These are phyloP conservation scores for Drosophila bocqueti DNA, from an alignment of 1,140 invertebrate genomes.

Conservation along the genomic window DNA sequence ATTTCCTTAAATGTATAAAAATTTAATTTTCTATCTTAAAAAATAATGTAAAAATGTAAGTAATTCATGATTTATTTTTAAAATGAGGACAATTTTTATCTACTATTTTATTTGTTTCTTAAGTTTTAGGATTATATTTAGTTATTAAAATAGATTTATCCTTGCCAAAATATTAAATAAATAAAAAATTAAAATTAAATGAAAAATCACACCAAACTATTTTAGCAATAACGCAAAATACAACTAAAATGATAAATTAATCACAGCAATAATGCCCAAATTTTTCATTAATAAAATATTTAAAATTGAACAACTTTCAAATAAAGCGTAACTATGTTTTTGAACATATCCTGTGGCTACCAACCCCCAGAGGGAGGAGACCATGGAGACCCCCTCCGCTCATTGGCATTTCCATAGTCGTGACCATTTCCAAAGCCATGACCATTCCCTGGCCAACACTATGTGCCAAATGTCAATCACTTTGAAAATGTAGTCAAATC, in stretches of 20 bases:
- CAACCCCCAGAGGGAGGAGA: background rate
- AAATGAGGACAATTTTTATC: too few relatives aligned
- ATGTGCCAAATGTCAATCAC: constrained; percentile 80
- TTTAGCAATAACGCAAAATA: too few relatives aligned
- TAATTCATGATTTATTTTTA: background rate
- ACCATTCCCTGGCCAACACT: constrained; percentile 36
- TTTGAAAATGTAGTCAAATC: constrained; percentile 81
- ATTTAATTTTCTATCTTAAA: background rate
- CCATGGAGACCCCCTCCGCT: background rate
- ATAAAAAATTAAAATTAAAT: too few relatives aligned
- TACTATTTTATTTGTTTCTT: too few relatives aligned
- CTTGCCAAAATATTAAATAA: too few relatives aligned
- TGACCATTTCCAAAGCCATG: constrained; percentile 40
- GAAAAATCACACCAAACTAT: too few relatives aligned
- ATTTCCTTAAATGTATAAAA: too few relatives aligned
- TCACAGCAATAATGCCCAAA: background rate
- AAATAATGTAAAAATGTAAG: background rate
- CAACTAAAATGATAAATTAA: too few relatives aligned
- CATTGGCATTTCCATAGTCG: constrained; percentile 43
- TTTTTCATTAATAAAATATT: too few relatives aligned
- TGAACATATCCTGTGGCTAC: background rate
- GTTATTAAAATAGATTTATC: too few relatives aligned
- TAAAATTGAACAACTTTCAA: background rate
- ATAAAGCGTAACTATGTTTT: background rate
- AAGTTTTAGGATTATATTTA: too few relatives aligned